These are phyloP conservation scores for Peromyscus nudipes DNA, from an alignment of 2,797 vertebrate species.

Conservation along the genomic window DNA sequence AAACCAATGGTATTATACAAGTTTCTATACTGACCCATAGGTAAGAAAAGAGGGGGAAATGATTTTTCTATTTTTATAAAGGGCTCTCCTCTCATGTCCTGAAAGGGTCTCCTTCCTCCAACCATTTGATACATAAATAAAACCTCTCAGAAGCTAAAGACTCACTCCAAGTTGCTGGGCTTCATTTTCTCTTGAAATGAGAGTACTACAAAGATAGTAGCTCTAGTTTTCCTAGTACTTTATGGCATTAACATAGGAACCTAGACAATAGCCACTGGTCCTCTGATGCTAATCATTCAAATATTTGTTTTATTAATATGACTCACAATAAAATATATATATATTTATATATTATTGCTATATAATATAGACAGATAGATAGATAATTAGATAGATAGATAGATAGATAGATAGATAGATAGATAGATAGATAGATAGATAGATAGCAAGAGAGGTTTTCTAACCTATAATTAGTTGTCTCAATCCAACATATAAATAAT, in stretches of 20 bases:
- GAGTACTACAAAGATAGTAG: not conserved
- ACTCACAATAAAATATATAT: not conserved
- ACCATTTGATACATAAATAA: not conserved
- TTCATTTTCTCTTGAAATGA: slow-evolving; percentile 26
- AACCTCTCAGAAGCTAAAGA: not conserved
- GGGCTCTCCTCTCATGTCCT: not conserved
- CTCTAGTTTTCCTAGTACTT: not conserved
- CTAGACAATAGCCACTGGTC: not conserved
- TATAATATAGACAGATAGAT: not conserved
- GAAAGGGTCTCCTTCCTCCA: not conserved
- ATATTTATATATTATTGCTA: not conserved
- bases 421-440: no score
- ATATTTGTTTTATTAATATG: not conserved
- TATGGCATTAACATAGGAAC: not conserved
- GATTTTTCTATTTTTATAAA: not conserved
- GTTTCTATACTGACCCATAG: not conserved
- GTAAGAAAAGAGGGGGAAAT: not conserved
- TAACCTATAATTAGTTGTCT: not conserved
- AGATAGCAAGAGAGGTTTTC: not conserved
- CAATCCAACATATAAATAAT: not conserved
- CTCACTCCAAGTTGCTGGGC: not conserved
- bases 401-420: no score
- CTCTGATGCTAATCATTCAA: not conserved
- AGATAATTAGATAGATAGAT: no score
- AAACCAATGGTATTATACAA: not conserved